Percentiles rank a stretch among this genome's conserved stretches.
Conservation (phyloP, 2,113 vertebrate species). For the Maccullochella peelii region DNA sequence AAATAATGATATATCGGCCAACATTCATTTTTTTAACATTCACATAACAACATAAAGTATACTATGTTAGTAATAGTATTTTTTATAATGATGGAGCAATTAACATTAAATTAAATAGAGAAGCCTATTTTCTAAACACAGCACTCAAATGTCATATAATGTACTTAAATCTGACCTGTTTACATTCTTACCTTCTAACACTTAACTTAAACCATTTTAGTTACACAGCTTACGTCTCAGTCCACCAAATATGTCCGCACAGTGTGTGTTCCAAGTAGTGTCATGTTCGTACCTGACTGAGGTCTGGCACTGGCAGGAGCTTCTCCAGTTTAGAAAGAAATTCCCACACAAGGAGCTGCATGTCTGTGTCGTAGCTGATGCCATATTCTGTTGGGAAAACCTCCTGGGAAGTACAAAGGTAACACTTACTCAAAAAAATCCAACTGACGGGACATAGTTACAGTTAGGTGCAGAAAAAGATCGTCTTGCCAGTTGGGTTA, state of each 20-base stretch:
- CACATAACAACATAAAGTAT: not conserved
- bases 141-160: not conserved
- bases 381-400: constrained; percentile 83
- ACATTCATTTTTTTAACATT: not conserved
- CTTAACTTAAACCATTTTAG: not conserved
- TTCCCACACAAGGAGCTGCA: constrained; percentile 85
- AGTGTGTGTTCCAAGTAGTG: not conserved
- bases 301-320: constrained; percentile 73
- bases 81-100: not conserved
- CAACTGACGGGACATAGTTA: no score
- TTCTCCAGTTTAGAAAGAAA: constrained; percentile 83
- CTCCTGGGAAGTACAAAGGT: constrained; percentile 67
- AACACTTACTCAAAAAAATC: not conserved
- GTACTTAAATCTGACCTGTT: not conserved
- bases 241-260: not conserved
- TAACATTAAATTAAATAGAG: not conserved
- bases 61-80: not conserved
- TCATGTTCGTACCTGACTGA: constrained; percentile 65
- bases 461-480: not conserved
- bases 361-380: constrained; percentile 76
- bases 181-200: not conserved
- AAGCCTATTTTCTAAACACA: not conserved
- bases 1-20: not conserved
- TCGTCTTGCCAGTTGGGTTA: not conserved
- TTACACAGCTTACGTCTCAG: not conserved